These are phyloP conservation scores for Ecliptopera silaceata DNA, from an alignment of 2,888 invertebrate species.

Conservation along the genomic window DNA sequence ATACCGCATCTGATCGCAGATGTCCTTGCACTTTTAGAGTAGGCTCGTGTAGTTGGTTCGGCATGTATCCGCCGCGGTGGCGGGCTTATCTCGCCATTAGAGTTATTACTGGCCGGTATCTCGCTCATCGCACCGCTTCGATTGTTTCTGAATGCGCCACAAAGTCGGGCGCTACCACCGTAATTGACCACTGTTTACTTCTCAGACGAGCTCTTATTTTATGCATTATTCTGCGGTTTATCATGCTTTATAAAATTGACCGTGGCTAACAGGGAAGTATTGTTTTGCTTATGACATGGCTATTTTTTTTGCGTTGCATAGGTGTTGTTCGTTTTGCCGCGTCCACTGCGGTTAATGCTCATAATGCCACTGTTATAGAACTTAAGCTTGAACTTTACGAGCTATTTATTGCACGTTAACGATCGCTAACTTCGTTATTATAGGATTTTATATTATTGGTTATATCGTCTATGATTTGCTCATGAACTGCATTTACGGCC, in stretches of 20 bases:
- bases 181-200: conserved; percentile 83
- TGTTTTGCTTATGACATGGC: conserved; percentile 42
- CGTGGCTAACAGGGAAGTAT: conserved; percentile 49
- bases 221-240: conserved; percentile 65
- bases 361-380: conserved; percentile 44
- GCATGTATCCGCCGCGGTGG: conserved; percentile 66
- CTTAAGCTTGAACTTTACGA: conserved; percentile 52
- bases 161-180: conserved; percentile 70
- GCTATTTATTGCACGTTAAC: conserved; percentile 52
- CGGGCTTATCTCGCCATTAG: conserved; percentile 81
- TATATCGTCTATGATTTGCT: conserved; percentile 49
- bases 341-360: conserved; percentile 36
- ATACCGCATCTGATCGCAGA: conserved; percentile 61
- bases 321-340: conserved; percentile 25
- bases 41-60: conserved; percentile 50
- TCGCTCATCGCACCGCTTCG: conserved; percentile 80
- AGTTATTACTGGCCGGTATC: conserved; percentile 80
- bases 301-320: conserved; percentile 36
- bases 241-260: conserved; percentile 46
- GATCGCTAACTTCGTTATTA: conserved; percentile 45
- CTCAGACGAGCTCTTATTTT: conserved; percentile 73
- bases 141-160: conserved; percentile 79
- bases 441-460: conserved; percentile 45
- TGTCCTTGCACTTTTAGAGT: conserved; percentile 58
- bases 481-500: conserved; percentile 36